Evolutionary conservation across 2,797 vertebrate species (phyloP).

Genomic region (Rhinogobio ventralis): DNA sequence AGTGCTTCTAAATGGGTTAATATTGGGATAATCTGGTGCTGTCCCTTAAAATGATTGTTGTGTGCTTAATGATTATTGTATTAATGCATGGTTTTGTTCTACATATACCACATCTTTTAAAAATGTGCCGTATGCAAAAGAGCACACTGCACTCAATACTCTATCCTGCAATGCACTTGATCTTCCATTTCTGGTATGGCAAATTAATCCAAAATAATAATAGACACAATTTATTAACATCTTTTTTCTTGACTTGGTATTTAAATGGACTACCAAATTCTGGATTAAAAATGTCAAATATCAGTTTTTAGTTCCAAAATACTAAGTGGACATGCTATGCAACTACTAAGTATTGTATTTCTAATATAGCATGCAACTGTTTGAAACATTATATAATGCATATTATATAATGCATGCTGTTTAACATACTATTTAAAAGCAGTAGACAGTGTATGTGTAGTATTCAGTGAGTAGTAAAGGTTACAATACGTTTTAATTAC

Average conservation of each 20-base stretch:
- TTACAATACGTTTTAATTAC: too few species aligned
- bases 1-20: neutral
- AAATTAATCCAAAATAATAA: neutral
- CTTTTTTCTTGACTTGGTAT: neutral
- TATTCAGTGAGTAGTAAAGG: too few species aligned
- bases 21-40: neutral
- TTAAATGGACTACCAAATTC: neutral
- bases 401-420: neutral
- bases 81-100: neutral
- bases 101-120: neutral
- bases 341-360: neutral
- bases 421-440: neutral
- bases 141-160: neutral
- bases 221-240: neutral
- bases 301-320: neutral
- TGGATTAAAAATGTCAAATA: neutral
- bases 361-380: neutral
- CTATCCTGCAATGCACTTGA: neutral
- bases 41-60: neutral
- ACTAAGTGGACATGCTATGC: neutral
- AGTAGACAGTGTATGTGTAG: too few species aligned
- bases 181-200: neutral
- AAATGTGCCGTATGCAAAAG: neutral
- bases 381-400: neutral
- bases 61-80: neutral